phyloP scores from a whole-genome alignment of 2,888 invertebrate genomes.

The Aquatica leii region DNA sequence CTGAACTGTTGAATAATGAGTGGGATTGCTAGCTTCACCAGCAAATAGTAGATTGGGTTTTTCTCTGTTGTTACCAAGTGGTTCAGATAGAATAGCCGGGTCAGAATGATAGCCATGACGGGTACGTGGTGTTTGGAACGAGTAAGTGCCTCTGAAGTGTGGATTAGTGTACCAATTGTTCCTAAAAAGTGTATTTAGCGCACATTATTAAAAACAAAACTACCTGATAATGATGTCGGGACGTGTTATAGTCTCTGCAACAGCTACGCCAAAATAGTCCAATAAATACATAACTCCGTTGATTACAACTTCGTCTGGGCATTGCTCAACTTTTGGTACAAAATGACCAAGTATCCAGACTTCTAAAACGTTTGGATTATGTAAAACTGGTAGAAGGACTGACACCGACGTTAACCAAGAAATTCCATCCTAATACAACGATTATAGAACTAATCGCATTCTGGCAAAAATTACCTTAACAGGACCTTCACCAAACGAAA shows the following conservation, averaged over 20 bases:
- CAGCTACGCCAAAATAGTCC: conserved; percentile 49
- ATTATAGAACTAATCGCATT: neutral
- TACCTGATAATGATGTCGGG: conserved; percentile 48
- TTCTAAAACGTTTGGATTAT: conserved; percentile 68
- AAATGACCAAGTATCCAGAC: conserved; percentile 72
- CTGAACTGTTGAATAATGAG: conserved; percentile 60
- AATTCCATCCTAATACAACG: conserved; percentile 9
- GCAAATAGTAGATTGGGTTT: conserved; percentile 60
- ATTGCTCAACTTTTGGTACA: conserved; percentile 69
- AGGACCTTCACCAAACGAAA: conserved; percentile 28
- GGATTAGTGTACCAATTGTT: conserved; percentile 69
- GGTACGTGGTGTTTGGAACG: conserved; percentile 66
- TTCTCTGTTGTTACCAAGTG: conserved; percentile 57
- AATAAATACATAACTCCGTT: conserved; percentile 62
- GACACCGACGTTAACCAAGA: conserved; percentile 3
- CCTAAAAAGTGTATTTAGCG: conserved; percentile 5
- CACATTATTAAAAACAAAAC: neutral
- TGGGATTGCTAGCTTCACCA: conserved; percentile 62
- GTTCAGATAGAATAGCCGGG: conserved; percentile 38
- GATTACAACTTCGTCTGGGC: conserved; percentile 64
- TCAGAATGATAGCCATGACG: conserved; percentile 50
- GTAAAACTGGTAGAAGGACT: conserved; percentile 59
- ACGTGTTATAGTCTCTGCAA: conserved; percentile 50
- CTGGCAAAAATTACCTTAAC: conserved; percentile 12
- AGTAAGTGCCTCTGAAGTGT: conserved; percentile 73